phyloP scores from a whole-genome alignment of 2,888 invertebrate genomes.

The Diarsia dahlii region DNA sequence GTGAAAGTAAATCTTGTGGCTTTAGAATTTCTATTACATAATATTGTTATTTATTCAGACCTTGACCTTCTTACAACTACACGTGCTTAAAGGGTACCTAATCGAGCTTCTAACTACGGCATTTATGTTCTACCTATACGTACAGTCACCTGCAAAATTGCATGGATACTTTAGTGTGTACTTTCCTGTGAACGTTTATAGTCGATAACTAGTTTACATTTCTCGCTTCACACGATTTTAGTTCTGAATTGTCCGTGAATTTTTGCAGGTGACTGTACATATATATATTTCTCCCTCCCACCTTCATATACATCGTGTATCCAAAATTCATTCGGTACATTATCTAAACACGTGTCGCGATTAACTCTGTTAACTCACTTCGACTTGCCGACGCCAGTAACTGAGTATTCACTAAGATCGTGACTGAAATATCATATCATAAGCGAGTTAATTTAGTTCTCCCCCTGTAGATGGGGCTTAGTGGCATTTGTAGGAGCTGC shows the following conservation, averaged over 20 bases:
- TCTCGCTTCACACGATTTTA: no score
- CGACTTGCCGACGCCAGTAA: slow-evolving; percentile 71
- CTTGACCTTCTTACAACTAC: slow-evolving; percentile 5
- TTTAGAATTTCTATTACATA: slow-evolving; percentile 9
- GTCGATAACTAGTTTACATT: no score
- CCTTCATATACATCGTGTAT: slow-evolving; percentile 59
- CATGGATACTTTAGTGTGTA: no score
- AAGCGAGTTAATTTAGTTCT: slow-evolving; percentile 77
- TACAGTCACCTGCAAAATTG: neutral
- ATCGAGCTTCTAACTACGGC: slow-evolving; percentile 1
- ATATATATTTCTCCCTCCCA: neutral
- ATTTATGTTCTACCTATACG: neutral
- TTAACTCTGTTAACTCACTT: slow-evolving; percentile 80
- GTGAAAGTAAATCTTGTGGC: neutral
- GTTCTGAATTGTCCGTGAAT: no score
- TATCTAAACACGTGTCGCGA: slow-evolving; percentile 80
- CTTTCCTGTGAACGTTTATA: no score
- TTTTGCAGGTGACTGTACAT: neutral
- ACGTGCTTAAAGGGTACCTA: neutral
- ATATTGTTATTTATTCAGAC: slow-evolving; percentile 14
- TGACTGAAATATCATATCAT: slow-evolving; percentile 84
- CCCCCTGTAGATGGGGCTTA: slow-evolving; percentile 48
- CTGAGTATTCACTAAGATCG: slow-evolving; percentile 77
- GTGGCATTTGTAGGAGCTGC: slow-evolving; percentile 51
- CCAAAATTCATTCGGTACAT: slow-evolving; percentile 68